Conservation (phyloP, 2,888 invertebrate genomes). For the Anthrax anthrax region DNA sequence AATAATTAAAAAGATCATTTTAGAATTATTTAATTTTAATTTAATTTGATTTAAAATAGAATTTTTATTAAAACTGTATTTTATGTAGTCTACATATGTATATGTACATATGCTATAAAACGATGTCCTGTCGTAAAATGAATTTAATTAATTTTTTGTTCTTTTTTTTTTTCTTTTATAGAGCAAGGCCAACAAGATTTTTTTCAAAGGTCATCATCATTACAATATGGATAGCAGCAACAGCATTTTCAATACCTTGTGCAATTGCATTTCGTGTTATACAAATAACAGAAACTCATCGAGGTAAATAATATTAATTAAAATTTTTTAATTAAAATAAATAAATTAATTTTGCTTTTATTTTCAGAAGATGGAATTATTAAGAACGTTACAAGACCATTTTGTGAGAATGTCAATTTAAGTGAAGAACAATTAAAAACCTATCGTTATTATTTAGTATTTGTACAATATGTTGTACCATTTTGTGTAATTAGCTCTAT, state of each 20-base stretch:
- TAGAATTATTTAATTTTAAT: too few species aligned
- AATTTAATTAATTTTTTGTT: background rate
- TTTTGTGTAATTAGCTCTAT: conserved; percentile 68
- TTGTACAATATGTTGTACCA: conserved; percentile 61
- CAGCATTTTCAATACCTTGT: conserved; percentile 54
- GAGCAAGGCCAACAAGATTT: conserved; percentile 57
- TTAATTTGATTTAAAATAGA: too few species aligned
- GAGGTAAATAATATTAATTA: conserved; percentile 14
- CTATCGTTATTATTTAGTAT: conserved; percentile 38
- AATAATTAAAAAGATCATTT: too few species aligned
- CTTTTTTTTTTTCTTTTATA: conserved; percentile 17
- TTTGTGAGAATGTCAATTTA: conserved; percentile 39
- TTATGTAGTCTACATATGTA: too few species aligned
- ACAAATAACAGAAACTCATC: conserved; percentile 24
- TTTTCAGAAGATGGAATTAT: conserved; percentile 23
- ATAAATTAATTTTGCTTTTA: background rate
- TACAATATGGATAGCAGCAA: conserved; percentile 57
- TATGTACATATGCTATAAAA: background rate
- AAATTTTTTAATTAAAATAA: conserved; percentile 12
- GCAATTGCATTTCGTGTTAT: conserved; percentile 32
- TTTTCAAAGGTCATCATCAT: conserved; percentile 59
- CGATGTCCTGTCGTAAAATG: too few species aligned
- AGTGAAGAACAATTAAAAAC: conserved; percentile 35
- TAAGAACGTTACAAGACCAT: conserved; percentile 29
- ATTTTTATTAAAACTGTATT: too few species aligned